phyloP scores from a whole-genome alignment of 2,888 invertebrate species.

The Yponomeuta cagnagella region DNA sequence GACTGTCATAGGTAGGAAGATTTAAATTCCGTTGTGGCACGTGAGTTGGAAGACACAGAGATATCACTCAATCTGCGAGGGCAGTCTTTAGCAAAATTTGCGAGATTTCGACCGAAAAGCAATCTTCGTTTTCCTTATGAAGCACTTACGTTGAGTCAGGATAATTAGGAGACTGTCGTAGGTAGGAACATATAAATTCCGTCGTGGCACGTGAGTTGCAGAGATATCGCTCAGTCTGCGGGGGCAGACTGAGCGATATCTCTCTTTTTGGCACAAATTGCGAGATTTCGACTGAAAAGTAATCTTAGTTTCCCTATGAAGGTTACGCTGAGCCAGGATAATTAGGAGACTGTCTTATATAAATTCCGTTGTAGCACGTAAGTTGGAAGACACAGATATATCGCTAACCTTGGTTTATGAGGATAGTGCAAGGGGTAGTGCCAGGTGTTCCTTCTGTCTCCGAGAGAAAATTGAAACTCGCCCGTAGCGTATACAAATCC shows the following conservation, averaged over 20 bases:
- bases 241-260: too few species aligned
- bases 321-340: too few species aligned
- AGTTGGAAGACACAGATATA: neutral
- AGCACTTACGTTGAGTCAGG: neutral
- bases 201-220: too few species aligned
- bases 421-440: neutral
- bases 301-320: too few species aligned
- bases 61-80: neutral
- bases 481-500: conserved; percentile 42
- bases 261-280: too few species aligned
- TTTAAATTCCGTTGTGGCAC: conserved; percentile 27
- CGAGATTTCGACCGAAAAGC: too few species aligned
- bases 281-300: too few species aligned
- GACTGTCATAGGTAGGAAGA: conserved; percentile 34
- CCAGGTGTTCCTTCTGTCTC: neutral
- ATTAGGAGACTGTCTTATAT: too few species aligned
- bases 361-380: conserved; percentile 19
- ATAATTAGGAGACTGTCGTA: conserved; percentile 36
- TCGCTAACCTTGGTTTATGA: neutral
- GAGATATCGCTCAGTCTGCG: too few species aligned
- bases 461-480: neutral
- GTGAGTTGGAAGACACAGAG: neutral
- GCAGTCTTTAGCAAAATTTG: too few species aligned
- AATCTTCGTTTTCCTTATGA: too few species aligned
- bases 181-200: conserved; percentile 32